Percentiles rank a stretch among this genome's conserved stretches.
These are phyloP conservation scores for Nilaparvata lugens DNA, from an alignment of 1,140 invertebrate genomes.

Conservation along the genomic window DNA sequence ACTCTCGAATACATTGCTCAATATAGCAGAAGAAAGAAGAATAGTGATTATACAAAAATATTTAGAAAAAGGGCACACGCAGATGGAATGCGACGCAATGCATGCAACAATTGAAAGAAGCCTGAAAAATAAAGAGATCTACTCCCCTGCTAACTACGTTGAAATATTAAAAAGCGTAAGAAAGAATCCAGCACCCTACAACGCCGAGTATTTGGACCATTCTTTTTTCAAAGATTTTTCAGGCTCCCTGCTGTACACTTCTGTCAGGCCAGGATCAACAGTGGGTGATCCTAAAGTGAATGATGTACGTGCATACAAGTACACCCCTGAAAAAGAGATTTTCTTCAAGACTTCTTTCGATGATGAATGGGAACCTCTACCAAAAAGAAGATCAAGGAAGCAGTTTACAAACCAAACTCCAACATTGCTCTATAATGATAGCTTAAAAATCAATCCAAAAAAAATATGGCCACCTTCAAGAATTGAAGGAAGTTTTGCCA, in stretches of 20 bases:
- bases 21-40: slow-evolving; percentile 23
- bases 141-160: slow-evolving; percentile 6
- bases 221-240: slow-evolving; percentile 10
- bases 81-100: slow-evolving; percentile 36
- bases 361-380: no score
- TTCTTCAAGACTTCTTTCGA: no score
- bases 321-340: not conserved
- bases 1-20: slow-evolving; percentile 30
- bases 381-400: no score
- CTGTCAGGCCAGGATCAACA: slow-evolving; percentile 3
- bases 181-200: slow-evolving; percentile 1
- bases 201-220: slow-evolving; percentile 8
- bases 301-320: not conserved
- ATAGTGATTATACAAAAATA: slow-evolving; percentile 34
- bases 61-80: slow-evolving; percentile 35
- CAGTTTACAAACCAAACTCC: no score
- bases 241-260: slow-evolving; percentile 5
- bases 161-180: slow-evolving; percentile 3
- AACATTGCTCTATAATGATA: no score
- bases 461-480: no score
- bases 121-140: slow-evolving; percentile 8
- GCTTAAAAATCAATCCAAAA: no score
- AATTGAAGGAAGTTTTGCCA: no score
- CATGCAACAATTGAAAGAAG: slow-evolving; percentile 24
- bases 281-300: slow-evolving; percentile 1